A percentile compares a stretch with the other conserved stretches of the same genome.
These are phyloP conservation scores for Cerastoderma edule DNA, from an alignment of 2,888 invertebrate genomes.

Conservation along the genomic window DNA sequence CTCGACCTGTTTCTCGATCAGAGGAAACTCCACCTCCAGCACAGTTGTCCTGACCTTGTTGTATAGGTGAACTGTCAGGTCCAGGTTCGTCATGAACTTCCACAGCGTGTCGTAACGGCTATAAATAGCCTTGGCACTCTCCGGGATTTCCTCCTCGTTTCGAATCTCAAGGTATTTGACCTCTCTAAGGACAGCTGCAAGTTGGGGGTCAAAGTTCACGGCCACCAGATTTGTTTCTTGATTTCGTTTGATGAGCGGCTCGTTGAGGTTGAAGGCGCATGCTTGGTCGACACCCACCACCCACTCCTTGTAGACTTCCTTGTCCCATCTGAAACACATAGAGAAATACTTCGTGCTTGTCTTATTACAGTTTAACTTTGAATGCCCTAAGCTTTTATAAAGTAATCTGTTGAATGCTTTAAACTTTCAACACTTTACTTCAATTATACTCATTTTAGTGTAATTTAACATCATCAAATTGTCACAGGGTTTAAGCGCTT, in stretches of 20 bases:
- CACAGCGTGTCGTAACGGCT: constrained; percentile 91
- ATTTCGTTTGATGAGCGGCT: constrained; percentile 88
- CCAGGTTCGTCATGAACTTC: constrained; percentile 86
- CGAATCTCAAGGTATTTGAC: constrained; percentile 93
- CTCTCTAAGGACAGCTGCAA: constrained; percentile 92
- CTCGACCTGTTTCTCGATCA: constrained; percentile 92
- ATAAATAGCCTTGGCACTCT: constrained; percentile 89
- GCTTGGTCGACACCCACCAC: constrained; percentile 88
- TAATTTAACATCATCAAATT: no score
- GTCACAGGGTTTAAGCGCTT: no score
- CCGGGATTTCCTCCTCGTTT: constrained; percentile 85
- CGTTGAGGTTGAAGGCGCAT: constrained; percentile 90
- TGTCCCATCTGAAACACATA: constrained; percentile 86
- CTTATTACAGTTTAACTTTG: no score
- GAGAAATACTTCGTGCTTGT: no score
- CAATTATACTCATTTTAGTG: no score
- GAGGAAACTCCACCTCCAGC: constrained; percentile 92
- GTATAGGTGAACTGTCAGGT: constrained; percentile 87
- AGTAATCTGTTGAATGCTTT: no score
- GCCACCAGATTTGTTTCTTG: constrained; percentile 87
- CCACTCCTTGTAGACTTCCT: constrained; percentile 91
- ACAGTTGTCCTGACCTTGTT: constrained; percentile 92
- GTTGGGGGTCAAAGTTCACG: constrained; percentile 92
- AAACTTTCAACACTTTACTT: no score
- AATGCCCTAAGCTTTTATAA: no score